Evolutionary conservation across 2,797 vertebrate species (phyloP).

Genomic region (Siniperca undulata): DNA sequence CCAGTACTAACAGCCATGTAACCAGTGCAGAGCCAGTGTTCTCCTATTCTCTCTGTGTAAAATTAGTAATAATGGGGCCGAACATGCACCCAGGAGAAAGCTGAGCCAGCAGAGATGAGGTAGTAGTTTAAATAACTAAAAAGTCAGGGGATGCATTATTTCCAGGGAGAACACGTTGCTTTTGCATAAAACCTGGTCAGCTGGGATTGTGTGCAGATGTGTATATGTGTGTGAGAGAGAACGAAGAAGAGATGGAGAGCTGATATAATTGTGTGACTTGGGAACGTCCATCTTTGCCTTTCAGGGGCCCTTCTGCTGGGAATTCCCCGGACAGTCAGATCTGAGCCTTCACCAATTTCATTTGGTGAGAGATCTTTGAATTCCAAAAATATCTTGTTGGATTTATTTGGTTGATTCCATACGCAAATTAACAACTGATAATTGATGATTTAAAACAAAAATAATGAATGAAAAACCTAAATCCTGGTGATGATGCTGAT

Average conservation of each 20-base stretch:
- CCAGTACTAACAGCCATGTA: constrained; percentile 58
- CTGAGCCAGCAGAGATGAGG: constrained; percentile 74
- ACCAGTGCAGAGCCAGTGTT: constrained; percentile 65
- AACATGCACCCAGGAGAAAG: constrained; percentile 70
- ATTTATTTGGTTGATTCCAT: constrained; percentile 79
- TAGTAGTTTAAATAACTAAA: constrained; percentile 79
- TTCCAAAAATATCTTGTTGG: constrained; percentile 83
- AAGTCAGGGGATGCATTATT: constrained; percentile 75
- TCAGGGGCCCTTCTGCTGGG: constrained; percentile 90
- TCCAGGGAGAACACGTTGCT: constrained; percentile 74
- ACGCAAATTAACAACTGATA: constrained; percentile 78
- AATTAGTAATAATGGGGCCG: constrained; percentile 73
- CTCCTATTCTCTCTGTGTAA: constrained; percentile 67
- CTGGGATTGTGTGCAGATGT: constrained; percentile 66
- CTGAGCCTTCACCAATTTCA: constrained; percentile 90
- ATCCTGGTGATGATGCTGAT: constrained; percentile 71
- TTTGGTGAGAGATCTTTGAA: constrained; percentile 89
- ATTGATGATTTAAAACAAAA: constrained; percentile 64
- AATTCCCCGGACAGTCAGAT: constrained; percentile 89
- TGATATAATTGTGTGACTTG: constrained; percentile 89
- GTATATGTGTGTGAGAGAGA: constrained; percentile 32
- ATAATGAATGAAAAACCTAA: constrained; percentile 63
- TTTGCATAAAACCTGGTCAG: constrained; percentile 78
- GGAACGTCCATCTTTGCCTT: constrained; percentile 90
- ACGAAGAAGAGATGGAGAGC: constrained; percentile 67